These are phyloP conservation scores for Centropristis striata DNA, from an alignment of 2,113 vertebrate species.

Conservation along the genomic window DNA sequence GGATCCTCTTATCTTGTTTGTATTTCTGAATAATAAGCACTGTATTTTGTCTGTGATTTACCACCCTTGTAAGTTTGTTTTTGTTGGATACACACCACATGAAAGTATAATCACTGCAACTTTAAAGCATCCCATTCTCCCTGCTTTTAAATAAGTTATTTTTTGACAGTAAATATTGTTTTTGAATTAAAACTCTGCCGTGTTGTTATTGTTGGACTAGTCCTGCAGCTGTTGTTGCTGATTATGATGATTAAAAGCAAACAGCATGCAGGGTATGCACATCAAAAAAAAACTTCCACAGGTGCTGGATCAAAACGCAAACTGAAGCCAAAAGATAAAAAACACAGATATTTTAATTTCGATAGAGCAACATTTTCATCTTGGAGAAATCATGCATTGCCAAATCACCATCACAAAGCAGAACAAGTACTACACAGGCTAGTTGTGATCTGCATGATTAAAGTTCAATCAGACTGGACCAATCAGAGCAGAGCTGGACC, in stretches of 20 bases:
- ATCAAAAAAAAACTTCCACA: neutral
- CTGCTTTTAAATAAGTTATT: neutral
- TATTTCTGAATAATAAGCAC: neutral
- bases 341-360: neutral
- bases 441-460: neutral
- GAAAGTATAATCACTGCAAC: neutral
- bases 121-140: neutral
- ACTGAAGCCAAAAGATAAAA: neutral
- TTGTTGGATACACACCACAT: neutral
- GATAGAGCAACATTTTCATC: neutral
- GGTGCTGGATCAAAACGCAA: constrained; percentile 4
- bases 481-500: neutral
- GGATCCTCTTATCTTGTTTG: neutral
- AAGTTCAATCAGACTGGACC: neutral
- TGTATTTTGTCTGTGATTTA: neutral
- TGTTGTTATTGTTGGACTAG: neutral
- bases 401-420: neutral
- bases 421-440: neutral
- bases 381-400: neutral
- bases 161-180: constrained; percentile 1
- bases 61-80: neutral
- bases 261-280: neutral
- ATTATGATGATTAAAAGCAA: constrained; percentile 7
- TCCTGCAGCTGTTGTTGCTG: neutral
- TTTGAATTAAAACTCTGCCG: neutral